Evolutionary conservation across 2,888 invertebrate genomes (phyloP).

Genomic region (Polia nebulosa): DNA sequence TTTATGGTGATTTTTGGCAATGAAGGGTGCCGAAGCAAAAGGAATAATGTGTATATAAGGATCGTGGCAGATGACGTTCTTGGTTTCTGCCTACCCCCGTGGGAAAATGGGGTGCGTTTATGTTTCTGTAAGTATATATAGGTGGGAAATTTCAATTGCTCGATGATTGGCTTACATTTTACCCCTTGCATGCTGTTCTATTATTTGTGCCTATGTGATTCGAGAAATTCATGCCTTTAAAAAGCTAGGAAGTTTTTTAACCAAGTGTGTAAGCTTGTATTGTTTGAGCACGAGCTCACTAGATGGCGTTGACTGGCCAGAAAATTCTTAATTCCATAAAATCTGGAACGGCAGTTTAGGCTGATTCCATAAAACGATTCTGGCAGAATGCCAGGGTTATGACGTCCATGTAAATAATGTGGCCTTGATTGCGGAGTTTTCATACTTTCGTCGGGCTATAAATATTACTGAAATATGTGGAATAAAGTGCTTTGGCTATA

Average conservation of each 20-base stretch:
- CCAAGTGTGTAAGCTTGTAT: background rate
- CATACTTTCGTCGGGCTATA: constrained; percentile 12
- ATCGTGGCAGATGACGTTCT: too few species aligned
- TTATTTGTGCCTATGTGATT: background rate
- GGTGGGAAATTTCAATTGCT: too few species aligned
- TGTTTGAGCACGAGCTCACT: background rate
- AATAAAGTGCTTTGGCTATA: background rate
- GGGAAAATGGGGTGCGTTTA: too few species aligned
- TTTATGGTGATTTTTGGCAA: background rate
- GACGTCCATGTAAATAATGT: constrained; percentile 35
- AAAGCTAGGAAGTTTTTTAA: background rate
- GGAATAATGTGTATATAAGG: too few species aligned
- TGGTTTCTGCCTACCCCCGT: too few species aligned
- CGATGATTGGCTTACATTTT: background rate
- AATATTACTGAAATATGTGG: constrained; percentile 33
- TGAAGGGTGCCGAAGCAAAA: too few species aligned
- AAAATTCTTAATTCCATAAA: constrained; percentile 17
- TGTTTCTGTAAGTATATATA: too few species aligned
- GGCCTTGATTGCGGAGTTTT: constrained; percentile 19
- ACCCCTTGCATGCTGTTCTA: background rate
- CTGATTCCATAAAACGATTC: constrained; percentile 33
- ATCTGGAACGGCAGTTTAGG: constrained; percentile 28
- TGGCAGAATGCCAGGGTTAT: constrained; percentile 47
- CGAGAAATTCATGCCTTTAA: background rate
- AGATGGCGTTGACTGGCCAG: constrained; percentile 41